Conservation (phyloP, 1,140 invertebrate genomes). For the Brachionus rubens region DNA sequence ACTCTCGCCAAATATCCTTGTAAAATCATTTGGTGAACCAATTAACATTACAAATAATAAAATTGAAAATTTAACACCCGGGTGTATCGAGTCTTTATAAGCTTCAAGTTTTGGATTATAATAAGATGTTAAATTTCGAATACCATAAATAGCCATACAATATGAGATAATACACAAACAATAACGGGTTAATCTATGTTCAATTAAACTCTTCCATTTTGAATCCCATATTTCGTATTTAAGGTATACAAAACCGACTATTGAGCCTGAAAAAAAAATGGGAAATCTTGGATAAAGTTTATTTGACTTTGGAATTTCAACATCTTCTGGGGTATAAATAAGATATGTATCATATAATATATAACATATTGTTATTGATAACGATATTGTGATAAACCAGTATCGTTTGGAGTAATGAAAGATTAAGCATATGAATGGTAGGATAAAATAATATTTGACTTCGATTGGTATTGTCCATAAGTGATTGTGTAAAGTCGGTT, state of each 20-base stretch:
- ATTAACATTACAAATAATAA: slow-evolving; percentile 14
- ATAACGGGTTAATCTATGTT: not conserved
- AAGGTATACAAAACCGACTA: not conserved
- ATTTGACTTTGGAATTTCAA: not conserved
- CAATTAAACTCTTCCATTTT: not conserved
- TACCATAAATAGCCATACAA: slow-evolving; percentile 16
- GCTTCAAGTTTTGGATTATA: not conserved
- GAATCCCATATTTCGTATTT: not conserved
- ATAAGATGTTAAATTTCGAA: not conserved
- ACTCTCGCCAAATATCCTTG: slow-evolving; percentile 4
- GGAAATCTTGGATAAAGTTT: slow-evolving; percentile 28
- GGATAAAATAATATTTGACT: slow-evolving; percentile 5
- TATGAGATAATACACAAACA: not conserved
- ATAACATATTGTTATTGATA: not conserved
- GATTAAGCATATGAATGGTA: not conserved
- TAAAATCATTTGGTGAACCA: slow-evolving; percentile 9
- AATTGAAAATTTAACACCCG: not conserved
- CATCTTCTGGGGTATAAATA: not conserved
- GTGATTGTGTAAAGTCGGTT: not conserved
- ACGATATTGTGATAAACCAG: not conserved
- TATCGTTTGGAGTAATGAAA: not conserved
- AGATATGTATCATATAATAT: not conserved
- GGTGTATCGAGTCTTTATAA: not conserved
- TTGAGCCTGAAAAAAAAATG: not conserved
- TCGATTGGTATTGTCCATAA: slow-evolving; percentile 10